Base-by-base conservation (phyloP, 2,113 vertebrate genomes). In the Nestor notabilis region DNA sequence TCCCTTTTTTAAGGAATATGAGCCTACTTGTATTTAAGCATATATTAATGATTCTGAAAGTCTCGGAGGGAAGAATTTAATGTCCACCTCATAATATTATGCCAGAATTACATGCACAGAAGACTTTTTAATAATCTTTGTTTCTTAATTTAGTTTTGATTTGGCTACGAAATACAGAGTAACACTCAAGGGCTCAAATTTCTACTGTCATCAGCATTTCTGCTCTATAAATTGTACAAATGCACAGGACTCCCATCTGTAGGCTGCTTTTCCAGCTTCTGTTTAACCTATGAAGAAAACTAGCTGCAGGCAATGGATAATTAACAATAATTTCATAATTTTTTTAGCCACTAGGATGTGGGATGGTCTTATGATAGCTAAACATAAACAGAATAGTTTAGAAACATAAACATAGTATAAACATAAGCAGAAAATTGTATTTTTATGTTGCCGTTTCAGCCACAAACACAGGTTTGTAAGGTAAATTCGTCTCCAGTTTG, bases 91-190 rank as follows among this genome's bases (percentile, higher is more conserved):
- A 92, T 97, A 98, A 97, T 93, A 97, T 97, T 97, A 96, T 97
- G 96, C 96, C 94, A 91, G 87, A 97, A 97, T 98, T 97, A 98
- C 95, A 97, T 49, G 96, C 90, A 93, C 94, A 97, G 96, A 98
- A 98, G 98, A 95, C 93, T 97, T 98, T 98, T 98, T 98, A 98
- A 98, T 98, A 98, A 98, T 98, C 98, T 98, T 97, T 95, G 97
- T 98, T 98, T 98, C 98, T 98, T 99, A 98, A 98, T 98, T 99
- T 98, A 98, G 97, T 97, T 98, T 98, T 98, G 98, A 99, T 98
- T 99, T 99, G 98, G 98, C 95, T 97, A 96, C 97, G 97, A 99
- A 98, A 98, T 98, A 97, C 97, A 94, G 64, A 97, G 94, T 78
- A 91, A 97, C 96, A 98, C 98, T 98, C 97, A 92, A 95, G 97